These are phyloP conservation scores for Muscicapa adusta DNA, from an alignment of 2,113 vertebrate species.

Conservation along the genomic window DNA sequence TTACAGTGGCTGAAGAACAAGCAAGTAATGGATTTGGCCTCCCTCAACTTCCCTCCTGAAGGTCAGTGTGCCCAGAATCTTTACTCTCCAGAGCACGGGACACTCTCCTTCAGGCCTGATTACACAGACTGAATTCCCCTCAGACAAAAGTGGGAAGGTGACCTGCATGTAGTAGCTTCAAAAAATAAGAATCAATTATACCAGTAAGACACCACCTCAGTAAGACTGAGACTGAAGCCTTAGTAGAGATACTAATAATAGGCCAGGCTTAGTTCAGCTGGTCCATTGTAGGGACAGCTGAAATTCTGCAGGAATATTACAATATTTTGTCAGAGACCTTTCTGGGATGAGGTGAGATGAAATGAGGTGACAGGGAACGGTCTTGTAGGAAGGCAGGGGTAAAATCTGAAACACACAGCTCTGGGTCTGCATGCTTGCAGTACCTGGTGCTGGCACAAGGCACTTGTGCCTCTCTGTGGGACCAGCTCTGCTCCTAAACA, in stretches of 20 bases:
- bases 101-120: constrained; percentile 12
- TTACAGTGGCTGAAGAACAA: background rate
- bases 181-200: background rate
- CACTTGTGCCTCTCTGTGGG: background rate
- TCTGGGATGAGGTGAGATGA: background rate
- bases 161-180: background rate
- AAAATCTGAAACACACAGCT: background rate
- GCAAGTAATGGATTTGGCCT: background rate
- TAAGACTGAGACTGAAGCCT: background rate
- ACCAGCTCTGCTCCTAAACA: background rate
- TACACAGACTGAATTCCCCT: background rate
- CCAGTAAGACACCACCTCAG: background rate
- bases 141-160: background rate
- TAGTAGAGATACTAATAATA: background rate
- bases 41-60: background rate
- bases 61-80: background rate
- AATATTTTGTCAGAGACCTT: background rate
- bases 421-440: background rate
- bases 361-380: background rate
- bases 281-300: background rate
- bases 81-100: background rate
- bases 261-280: background rate
- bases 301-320: background rate
- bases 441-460: background rate
- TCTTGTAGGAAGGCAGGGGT: background rate